Evolutionary conservation across 2,888 invertebrate species (phyloP).

Genomic region (Parnassius orleans): DNA sequence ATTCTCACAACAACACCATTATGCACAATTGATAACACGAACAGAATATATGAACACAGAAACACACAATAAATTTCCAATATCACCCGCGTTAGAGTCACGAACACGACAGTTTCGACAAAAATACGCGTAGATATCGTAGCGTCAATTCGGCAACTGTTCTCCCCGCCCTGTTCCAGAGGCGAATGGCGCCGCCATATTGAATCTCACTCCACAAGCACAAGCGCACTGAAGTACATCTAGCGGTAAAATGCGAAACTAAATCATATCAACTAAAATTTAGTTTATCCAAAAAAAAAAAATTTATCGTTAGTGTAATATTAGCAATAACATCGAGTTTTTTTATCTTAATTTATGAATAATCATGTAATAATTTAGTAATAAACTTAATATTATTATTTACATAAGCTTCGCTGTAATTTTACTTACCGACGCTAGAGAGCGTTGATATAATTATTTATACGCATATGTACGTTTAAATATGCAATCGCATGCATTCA

Average conservation of each 20-base stretch:
- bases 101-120: constrained; percentile 70
- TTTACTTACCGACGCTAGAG: constrained; percentile 21
- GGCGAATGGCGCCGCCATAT: constrained; percentile 79
- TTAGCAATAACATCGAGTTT: too few relatives aligned
- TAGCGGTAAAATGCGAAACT: constrained; percentile 55
- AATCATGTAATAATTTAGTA: too few relatives aligned
- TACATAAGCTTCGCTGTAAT: constrained; percentile 6
- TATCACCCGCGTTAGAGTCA: constrained; percentile 77
- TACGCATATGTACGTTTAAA: constrained; percentile 5
- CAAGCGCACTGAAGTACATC: constrained; percentile 58
- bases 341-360: too few relatives aligned
- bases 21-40: constrained; percentile 71
- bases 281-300: background rate
- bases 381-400: too few relatives aligned
- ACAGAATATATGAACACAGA: constrained; percentile 66
- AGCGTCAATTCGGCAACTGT: constrained; percentile 75
- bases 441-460: constrained; percentile 16
- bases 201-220: constrained; percentile 61
- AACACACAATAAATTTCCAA: constrained; percentile 72
- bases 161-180: constrained; percentile 79
- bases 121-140: constrained; percentile 77
- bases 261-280: constrained; percentile 33
- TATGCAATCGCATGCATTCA: constrained; percentile 1
- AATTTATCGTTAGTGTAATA: too few relatives aligned
- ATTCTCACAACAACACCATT: constrained; percentile 72